Conservation (phyloP, 2,888 invertebrate species). For the Nasonia oneida region DNA sequence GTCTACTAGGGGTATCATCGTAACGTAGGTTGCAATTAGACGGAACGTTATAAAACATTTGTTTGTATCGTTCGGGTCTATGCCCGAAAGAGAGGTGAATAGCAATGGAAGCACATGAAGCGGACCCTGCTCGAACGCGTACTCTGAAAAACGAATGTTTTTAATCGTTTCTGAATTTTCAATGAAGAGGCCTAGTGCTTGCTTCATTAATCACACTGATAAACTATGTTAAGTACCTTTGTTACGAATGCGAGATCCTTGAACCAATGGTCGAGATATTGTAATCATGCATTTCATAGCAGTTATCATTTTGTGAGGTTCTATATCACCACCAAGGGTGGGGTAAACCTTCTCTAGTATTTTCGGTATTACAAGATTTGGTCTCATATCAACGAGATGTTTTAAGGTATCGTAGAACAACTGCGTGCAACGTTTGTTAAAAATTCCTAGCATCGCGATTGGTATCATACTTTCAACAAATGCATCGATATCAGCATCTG, state of each 20-base stretch:
- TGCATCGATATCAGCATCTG: conserved; percentile 89
- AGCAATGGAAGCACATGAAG: conserved; percentile 90
- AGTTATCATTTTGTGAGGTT: conserved; percentile 91
- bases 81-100: conserved; percentile 90
- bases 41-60: conserved; percentile 89
- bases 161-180: neutral
- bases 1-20: conserved; percentile 91
- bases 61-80: conserved; percentile 93
- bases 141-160: conserved; percentile 73
- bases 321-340: conserved; percentile 91
- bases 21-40: conserved; percentile 87
- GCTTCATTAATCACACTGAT: neutral
- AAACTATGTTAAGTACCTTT: conserved; percentile 65
- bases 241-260: conserved; percentile 75
- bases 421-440: conserved; percentile 84
- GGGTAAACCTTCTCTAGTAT: conserved; percentile 90
- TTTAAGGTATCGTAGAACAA: conserved; percentile 83
- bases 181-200: neutral
- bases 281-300: conserved; percentile 86
- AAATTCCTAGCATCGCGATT: conserved; percentile 88
- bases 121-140: conserved; percentile 86
- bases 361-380: conserved; percentile 90
- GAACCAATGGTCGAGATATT: conserved; percentile 85
- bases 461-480: conserved; percentile 90
- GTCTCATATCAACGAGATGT: conserved; percentile 88